These are phyloP conservation scores for Lutjanus argentimaculatus DNA, from an alignment of 2,797 vertebrate species.

Conservation along the genomic window DNA sequence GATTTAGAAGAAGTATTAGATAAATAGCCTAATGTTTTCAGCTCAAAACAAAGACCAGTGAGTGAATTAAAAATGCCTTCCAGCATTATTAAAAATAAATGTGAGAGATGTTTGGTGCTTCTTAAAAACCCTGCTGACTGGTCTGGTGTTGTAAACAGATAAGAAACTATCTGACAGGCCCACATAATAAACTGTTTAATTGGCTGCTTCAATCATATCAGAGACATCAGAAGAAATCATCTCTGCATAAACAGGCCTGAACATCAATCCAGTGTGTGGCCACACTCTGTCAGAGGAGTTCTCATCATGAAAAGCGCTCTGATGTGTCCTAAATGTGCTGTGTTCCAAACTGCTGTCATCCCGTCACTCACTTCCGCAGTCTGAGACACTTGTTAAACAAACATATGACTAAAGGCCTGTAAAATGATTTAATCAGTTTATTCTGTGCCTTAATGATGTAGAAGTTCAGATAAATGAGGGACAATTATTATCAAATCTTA, in stretches of 20 bases:
- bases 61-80: background rate
- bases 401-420: background rate
- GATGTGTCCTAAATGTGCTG: background rate
- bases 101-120: background rate
- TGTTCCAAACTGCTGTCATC: background rate
- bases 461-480: background rate
- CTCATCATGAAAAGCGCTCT: background rate
- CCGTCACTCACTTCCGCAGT: background rate
- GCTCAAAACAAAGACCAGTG: background rate
- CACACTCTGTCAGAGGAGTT: no score
- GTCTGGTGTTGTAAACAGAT: background rate
- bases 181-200: background rate
- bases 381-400: background rate
- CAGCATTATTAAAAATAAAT: background rate
- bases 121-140: background rate
- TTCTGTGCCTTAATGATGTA: background rate
- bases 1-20: background rate
- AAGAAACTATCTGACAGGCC: background rate
- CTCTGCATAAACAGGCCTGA: background rate
- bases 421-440: background rate
- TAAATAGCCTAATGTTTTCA: background rate
- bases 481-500: background rate
- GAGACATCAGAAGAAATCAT: background rate
- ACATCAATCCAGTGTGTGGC: background rate
- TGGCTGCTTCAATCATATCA: constrained; percentile 3